Conservation (phyloP, 2,888 invertebrate species). For the Drosophila peninsularis region DNA sequence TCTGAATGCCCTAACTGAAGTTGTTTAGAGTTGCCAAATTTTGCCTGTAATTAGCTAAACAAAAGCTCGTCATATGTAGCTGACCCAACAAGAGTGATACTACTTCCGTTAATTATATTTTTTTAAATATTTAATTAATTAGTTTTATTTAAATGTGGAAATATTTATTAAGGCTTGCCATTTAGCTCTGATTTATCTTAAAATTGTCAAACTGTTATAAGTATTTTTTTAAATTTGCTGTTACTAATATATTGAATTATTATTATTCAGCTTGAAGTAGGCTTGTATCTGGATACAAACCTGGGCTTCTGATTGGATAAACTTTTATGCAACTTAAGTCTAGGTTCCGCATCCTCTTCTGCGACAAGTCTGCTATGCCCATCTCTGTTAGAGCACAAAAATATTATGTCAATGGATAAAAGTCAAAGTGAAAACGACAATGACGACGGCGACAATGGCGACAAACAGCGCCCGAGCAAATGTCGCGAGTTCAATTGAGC, state of each 20-base stretch:
- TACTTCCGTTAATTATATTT: background rate
- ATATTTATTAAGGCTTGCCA: background rate
- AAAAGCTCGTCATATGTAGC: background rate
- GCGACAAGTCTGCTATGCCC: background rate
- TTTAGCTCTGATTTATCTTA: no score
- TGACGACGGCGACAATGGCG: conserved; percentile 39
- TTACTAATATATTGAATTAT: no score
- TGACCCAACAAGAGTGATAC: background rate
- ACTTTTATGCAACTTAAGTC: no score
- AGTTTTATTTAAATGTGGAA: background rate
- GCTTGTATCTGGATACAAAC: no score
- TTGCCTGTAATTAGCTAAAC: no score
- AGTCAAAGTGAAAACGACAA: conserved; percentile 62
- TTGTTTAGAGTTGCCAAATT: background rate
- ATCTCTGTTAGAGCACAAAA: conserved; percentile 11
- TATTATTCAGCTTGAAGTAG: no score
- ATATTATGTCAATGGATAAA: conserved; percentile 80
- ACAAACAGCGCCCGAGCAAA: conserved; percentile 57
- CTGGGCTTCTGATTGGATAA: no score
- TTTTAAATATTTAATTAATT: background rate
- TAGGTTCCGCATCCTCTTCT: background rate
- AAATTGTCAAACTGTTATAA: no score
- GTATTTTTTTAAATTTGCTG: no score
- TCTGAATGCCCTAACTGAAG: background rate
- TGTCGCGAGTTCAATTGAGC: conserved; percentile 76